These are phyloP conservation scores for Catamblyrhynchus diadema DNA, from an alignment of 2,797 vertebrate species.

Conservation along the genomic window DNA sequence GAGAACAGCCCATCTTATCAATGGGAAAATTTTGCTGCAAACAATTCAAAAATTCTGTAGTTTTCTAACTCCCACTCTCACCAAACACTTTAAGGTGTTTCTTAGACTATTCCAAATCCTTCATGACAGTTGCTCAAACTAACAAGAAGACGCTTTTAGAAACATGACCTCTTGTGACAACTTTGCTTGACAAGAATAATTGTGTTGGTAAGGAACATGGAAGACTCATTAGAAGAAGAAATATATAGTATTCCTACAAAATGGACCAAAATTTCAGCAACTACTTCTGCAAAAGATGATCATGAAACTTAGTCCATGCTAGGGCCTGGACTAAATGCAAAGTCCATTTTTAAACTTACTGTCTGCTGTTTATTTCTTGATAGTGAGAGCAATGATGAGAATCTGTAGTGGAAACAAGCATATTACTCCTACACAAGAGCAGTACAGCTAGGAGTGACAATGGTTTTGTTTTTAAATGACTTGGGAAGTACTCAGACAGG, in stretches of 20 bases:
- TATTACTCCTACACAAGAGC: not conserved
- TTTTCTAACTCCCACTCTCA: not conserved
- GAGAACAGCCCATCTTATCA: not conserved
- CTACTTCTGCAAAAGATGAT: not conserved
- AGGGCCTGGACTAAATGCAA: not conserved
- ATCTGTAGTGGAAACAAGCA: not conserved
- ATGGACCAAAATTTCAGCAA: not conserved
- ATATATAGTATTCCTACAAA: not conserved
- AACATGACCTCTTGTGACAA: not conserved
- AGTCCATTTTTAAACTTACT: not conserved
- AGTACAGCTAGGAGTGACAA: not conserved
- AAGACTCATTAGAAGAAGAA: not conserved
- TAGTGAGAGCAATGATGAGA: not conserved
- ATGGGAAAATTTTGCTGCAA: not conserved
- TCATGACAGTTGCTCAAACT: not conserved
- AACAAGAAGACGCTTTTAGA: not conserved
- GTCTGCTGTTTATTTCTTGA: not conserved
- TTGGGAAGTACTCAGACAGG: not conserved
- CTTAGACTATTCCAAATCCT: not conserved
- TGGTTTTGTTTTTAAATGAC: not conserved
- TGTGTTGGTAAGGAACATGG: not conserved
- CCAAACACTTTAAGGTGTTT: not conserved
- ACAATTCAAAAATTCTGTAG: not conserved
- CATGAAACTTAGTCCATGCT: not conserved
- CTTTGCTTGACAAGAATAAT: not conserved